Conservation (phyloP, 2,797 vertebrate species). For the Varecia variegata region DNA sequence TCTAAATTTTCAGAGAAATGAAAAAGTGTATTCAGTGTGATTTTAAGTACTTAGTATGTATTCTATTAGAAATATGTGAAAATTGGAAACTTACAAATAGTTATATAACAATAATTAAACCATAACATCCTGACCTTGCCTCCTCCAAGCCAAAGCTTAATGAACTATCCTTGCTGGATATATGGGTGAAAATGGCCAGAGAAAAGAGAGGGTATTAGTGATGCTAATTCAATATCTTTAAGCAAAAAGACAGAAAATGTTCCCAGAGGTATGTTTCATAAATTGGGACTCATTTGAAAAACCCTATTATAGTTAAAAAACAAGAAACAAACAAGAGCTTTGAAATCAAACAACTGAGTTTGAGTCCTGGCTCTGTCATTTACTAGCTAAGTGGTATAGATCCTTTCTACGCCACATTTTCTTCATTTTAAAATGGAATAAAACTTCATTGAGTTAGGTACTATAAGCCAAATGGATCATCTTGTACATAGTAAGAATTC, state of each 20-base stretch:
- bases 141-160: not conserved
- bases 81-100: not conserved
- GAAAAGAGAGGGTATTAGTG: not conserved
- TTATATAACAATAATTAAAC: not conserved
- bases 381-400: not conserved
- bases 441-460: not conserved
- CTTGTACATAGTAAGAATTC: not conserved
- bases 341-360: not conserved
- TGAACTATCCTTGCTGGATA: not conserved
- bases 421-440: not conserved
- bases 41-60: conserved; percentile 10
- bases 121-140: not conserved
- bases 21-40: not conserved
- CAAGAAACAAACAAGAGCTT: not conserved
- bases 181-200: not conserved
- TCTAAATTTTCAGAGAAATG: conserved; percentile 23
- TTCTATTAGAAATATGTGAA: conserved; percentile 41
- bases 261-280: not conserved
- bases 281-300: not conserved
- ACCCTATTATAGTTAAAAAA: not conserved
- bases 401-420: not conserved
- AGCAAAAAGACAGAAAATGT: not conserved
- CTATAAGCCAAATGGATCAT: not conserved
- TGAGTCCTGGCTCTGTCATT: not conserved
- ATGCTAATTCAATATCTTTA: not conserved